Base-by-base conservation (phyloP, 2,113 vertebrate species). In the Balaenoptera acutorostrata region DNA sequence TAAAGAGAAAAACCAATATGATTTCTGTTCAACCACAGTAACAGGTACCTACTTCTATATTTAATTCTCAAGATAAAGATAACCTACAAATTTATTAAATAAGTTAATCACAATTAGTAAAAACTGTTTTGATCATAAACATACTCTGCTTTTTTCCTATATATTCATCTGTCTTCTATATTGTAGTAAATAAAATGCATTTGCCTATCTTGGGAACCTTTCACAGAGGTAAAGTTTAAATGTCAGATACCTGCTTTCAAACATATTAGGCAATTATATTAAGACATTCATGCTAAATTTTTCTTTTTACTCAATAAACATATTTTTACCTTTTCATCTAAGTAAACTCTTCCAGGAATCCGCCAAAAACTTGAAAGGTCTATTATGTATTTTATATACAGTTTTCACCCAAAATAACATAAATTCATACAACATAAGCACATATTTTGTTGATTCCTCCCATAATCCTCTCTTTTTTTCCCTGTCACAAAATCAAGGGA, bases 21-120 rank as follows among this genome's bases (percentile, higher is more conserved):
- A 92, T 33, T 87, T 96, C 80, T 92, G 9, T 69, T 75, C 57
- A 80, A 74, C 20, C 66, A 75, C 36, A 82, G 8, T 75, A 75
- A 46, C 31, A 57, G 23, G 4, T 68, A 85, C 41, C 36, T 18
- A 92, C 5, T 95, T 96, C 57, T 52, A 18, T 27, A 80, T 44
- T 74, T 71, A 83, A 93, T 44, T 90, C 57, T 96, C 66, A 93
- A 69, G 33, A 87, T 78, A 89, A 80, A 84, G 11, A 31, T 27
- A 96, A 81, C 27, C 59, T 94, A 95, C 29, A 90, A 78, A 74
- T 86, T n/a, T 86, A 96, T 74, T 72, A 83, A 78, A 66, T 80
- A 46, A 95, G 36, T 88, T 74, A 90, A 39, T 89, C 61, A 92
- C 55, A 94, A 31, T 83, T 89, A 82, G 15, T 41, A 88, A 96